phyloP scores from a whole-genome alignment of 1,140 invertebrate species.

The Hormaphis cornu region DNA sequence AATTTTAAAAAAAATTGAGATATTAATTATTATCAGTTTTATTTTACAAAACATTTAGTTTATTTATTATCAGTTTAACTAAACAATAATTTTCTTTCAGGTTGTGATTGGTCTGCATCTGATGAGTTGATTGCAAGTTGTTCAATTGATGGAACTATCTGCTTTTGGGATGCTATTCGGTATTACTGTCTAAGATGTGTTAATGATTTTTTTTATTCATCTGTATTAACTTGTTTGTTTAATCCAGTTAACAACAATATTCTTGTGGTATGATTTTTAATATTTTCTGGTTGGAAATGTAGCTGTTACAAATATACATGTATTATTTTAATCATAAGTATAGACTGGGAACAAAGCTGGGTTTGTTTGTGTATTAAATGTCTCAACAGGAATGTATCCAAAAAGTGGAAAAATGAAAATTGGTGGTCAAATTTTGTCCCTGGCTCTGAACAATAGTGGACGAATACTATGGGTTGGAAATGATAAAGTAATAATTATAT shows the following conservation, averaged over 20 bases:
- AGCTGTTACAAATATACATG: neutral
- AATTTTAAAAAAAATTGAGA: neutral
- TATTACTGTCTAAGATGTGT: conserved; percentile 56
- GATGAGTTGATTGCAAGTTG: conserved; percentile 76
- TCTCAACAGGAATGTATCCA: conserved; percentile 75
- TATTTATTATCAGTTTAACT: neutral
- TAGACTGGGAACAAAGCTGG: conserved; percentile 68
- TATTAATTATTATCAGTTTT: too few relatives aligned
- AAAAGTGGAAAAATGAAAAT: conserved; percentile 63
- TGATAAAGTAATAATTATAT: conserved; percentile 54
- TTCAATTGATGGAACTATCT: conserved; percentile 63
- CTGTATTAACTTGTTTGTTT: conserved; percentile 67
- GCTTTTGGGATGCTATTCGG: conserved; percentile 59
- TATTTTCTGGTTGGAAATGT: too few relatives aligned
- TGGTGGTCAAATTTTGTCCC: conserved; percentile 60
- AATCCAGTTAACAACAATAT: conserved; percentile 83
- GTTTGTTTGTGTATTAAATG: conserved; percentile 68
- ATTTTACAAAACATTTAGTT: neutral
- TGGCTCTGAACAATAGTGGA: conserved; percentile 69
- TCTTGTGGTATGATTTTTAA: conserved; percentile 60
- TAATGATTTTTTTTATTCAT: conserved; percentile 51
- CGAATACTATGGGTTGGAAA: conserved; percentile 75
- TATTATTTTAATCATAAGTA: neutral
- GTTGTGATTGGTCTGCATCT: conserved; percentile 75
- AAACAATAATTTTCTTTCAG: conserved; percentile 41